Evolutionary conservation across 2,113 vertebrate genomes (phyloP).

Genomic region (Circaetus cinerascens): DNA sequence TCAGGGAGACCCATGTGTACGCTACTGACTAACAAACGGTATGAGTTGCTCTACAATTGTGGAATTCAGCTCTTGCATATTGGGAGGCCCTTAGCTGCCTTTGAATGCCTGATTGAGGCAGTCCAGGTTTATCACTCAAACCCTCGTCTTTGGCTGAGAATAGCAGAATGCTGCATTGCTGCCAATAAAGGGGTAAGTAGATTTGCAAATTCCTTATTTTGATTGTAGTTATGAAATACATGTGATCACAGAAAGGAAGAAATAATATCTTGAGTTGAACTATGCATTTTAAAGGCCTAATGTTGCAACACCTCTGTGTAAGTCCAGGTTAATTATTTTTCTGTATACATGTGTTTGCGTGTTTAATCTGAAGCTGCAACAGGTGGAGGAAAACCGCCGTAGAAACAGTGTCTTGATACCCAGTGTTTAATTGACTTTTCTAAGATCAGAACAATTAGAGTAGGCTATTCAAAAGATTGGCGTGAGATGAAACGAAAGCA

Average conservation of each 20-base stretch:
- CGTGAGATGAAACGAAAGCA: neutral
- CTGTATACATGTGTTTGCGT: neutral
- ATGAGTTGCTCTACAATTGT: constrained; percentile 95
- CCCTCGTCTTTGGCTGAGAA: constrained; percentile 92
- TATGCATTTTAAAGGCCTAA: neutral
- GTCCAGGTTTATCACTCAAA: constrained; percentile 98
- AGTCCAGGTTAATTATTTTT: neutral
- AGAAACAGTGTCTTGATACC: neutral
- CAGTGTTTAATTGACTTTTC: neutral
- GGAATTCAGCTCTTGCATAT: constrained; percentile 96
- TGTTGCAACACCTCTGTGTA: neutral
- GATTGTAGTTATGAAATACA: neutral
- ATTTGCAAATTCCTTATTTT: neutral
- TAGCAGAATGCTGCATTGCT: constrained; percentile 97
- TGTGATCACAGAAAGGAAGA: neutral
- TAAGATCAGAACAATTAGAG: neutral
- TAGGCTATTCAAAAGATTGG: neutral
- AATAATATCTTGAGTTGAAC: neutral
- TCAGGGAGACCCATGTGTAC: constrained; percentile 96
- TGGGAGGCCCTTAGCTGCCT: constrained; percentile 91
- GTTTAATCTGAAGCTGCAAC: neutral
- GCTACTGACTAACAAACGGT: constrained; percentile 90
- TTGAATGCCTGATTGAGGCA: constrained; percentile 96
- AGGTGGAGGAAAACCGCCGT: neutral
- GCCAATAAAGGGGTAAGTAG: constrained; percentile 92